Percentiles rank a stretch among this genome's conserved stretches.
These are phyloP conservation scores for Lagopus muta DNA, from an alignment of 2,113 vertebrate species.

Conservation along the genomic window DNA sequence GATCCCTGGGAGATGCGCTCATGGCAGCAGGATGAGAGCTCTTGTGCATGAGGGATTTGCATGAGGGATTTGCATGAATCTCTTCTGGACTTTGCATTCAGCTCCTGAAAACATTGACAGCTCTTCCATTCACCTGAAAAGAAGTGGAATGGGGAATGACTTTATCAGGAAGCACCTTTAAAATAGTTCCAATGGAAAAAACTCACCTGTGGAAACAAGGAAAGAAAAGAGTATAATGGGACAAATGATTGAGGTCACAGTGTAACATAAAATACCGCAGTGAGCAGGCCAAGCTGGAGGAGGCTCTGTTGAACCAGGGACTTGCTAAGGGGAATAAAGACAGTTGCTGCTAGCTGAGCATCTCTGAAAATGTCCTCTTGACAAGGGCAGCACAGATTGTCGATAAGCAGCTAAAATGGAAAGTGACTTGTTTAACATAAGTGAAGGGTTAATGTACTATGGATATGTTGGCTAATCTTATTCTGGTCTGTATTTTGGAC, in stretches of 20 bases:
- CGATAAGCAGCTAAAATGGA: background rate
- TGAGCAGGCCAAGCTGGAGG: background rate
- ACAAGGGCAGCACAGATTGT: background rate
- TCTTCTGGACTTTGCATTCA: background rate
- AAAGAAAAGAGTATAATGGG: background rate
- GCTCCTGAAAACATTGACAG: background rate
- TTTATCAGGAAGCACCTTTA: background rate
- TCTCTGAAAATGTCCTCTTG: background rate
- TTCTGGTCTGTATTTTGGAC: background rate
- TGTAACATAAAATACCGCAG: fast-evolving
- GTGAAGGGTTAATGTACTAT: background rate
- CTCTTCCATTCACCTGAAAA: background rate
- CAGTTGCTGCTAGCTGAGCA: background rate
- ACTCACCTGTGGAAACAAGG: background rate
- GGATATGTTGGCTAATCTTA: background rate
- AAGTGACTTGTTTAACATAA: background rate
- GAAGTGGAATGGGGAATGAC: background rate
- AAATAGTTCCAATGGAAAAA: background rate
- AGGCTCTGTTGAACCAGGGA: background rate
- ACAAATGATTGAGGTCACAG: background rate
- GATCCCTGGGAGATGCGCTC: background rate
- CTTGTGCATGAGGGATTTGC: fast-evolving
- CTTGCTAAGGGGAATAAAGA: background rate
- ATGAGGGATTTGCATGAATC: fast-evolving
- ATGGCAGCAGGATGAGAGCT: background rate